A percentile compares a stretch with the other conserved stretches of the same genome.
These are phyloP conservation scores for Drosophila multiciliata DNA, from an alignment of 2,888 invertebrate species.

Conservation along the genomic window DNA sequence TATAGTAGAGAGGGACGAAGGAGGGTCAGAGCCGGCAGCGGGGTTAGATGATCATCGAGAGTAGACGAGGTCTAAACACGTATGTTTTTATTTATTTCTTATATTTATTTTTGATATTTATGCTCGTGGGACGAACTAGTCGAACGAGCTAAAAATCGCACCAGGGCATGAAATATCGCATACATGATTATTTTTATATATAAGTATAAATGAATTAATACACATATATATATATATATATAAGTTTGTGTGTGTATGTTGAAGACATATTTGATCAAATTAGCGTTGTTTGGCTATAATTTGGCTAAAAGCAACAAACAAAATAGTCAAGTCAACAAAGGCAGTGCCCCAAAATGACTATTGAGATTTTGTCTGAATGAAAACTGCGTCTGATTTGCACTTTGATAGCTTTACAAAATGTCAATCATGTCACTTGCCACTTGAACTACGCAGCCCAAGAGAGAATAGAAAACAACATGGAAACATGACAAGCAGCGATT, in stretches of 20 bases:
- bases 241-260: conserved; percentile 18
- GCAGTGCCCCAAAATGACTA: not conserved
- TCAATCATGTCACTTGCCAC: conserved; percentile 40
- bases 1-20: not conserved
- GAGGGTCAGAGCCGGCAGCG: not conserved
- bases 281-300: conserved; percentile 59
- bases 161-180: conserved; percentile 69
- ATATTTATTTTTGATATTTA: conserved; percentile 36
- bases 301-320: conserved; percentile 58
- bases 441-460: conserved; percentile 38
- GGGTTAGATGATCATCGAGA: conserved; percentile 14
- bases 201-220: conserved; percentile 29
- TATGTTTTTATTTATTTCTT: conserved; percentile 21
- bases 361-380: conserved; percentile 15
- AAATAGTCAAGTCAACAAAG: conserved; percentile 1
- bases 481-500: conserved; percentile 72
- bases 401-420: conserved; percentile 36
- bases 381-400: conserved; percentile 30
- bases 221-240: conserved; percentile 7
- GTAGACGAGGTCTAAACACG: conserved; percentile 63
- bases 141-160: conserved; percentile 73
- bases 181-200: conserved; percentile 31
- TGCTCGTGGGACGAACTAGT: conserved; percentile 76
- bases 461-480: conserved; percentile 26
- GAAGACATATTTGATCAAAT: conserved; percentile 64